phyloP scores from a whole-genome alignment of 2,113 vertebrate species.

The Oreocharis arfaki region DNA sequence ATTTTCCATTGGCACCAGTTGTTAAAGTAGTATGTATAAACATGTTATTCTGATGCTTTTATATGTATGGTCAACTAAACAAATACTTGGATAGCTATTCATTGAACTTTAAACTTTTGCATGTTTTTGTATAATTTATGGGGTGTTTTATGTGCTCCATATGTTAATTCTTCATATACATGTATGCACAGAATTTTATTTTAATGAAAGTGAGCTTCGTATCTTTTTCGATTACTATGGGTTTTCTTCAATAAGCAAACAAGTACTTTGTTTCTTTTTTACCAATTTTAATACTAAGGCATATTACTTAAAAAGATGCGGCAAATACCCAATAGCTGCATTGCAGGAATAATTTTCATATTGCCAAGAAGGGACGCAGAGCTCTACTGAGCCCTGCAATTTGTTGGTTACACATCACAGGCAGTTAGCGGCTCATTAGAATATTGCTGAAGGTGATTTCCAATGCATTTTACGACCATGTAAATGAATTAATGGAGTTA shows the following conservation, averaged over 20 bases:
- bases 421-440: background rate
- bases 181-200: background rate
- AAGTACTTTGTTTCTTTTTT: background rate
- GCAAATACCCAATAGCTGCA: background rate
- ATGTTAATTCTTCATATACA: background rate
- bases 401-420: background rate
- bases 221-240: background rate
- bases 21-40: background rate
- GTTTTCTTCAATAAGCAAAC: background rate
- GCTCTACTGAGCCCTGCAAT: background rate
- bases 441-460: background rate
- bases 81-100: background rate
- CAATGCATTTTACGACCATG: background rate
- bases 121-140: background rate
- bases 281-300: background rate
- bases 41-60: background rate
- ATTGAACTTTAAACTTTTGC: background rate
- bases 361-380: background rate
- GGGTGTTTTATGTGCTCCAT: background rate
- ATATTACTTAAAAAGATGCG: background rate
- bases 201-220: background rate
- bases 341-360: background rate
- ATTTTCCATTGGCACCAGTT: background rate
- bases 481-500: background rate
- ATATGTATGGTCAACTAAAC: background rate